A percentile compares a stretch with the other conserved stretches of the same genome.
Conservation (phyloP, 2,888 invertebrate species). For the Pollenia angustigena region DNA sequence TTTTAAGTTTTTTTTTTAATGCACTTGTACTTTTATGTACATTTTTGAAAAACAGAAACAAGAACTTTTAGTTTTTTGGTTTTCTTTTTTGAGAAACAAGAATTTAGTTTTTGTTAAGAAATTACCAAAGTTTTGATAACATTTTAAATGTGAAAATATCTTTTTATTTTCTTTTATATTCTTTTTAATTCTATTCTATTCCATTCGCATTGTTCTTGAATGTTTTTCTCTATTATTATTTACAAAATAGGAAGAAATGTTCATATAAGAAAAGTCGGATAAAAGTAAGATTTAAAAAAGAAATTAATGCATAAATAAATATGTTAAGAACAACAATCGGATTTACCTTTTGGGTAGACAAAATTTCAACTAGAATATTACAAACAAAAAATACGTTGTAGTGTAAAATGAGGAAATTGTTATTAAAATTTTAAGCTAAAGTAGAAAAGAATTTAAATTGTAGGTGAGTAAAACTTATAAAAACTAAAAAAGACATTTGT, state of each 20-base stretch:
- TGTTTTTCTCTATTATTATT: constrained; percentile 25
- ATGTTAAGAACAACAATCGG: constrained; percentile 52
- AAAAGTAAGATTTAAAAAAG: constrained; percentile 55
- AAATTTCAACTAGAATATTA: background rate
- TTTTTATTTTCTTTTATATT: background rate
- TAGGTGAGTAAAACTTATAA: too few species aligned
- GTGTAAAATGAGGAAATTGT: too few species aligned
- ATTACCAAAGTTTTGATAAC: constrained; percentile 68
- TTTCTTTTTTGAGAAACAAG: constrained; percentile 6
- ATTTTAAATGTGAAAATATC: constrained; percentile 65
- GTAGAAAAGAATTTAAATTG: background rate
- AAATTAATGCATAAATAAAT: constrained; percentile 63
- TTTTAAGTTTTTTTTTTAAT: constrained; percentile 40
- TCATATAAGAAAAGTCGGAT: constrained; percentile 45
- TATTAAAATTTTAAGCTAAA: background rate
- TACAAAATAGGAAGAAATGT: constrained; percentile 27
- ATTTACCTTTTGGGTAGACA: constrained; percentile 30
- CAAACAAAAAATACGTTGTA: background rate
- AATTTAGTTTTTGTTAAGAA: constrained; percentile 53
- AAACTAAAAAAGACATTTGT: too few species aligned
- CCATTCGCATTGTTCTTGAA: constrained; percentile 20
- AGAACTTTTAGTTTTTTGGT: background rate
- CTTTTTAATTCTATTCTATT: constrained; percentile 8
- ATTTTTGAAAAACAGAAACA: constrained; percentile 12
- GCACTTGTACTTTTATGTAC: constrained; percentile 42